Base-by-base conservation (phyloP, 2,888 invertebrate species). In the Leptogaster cylindrica region DNA sequence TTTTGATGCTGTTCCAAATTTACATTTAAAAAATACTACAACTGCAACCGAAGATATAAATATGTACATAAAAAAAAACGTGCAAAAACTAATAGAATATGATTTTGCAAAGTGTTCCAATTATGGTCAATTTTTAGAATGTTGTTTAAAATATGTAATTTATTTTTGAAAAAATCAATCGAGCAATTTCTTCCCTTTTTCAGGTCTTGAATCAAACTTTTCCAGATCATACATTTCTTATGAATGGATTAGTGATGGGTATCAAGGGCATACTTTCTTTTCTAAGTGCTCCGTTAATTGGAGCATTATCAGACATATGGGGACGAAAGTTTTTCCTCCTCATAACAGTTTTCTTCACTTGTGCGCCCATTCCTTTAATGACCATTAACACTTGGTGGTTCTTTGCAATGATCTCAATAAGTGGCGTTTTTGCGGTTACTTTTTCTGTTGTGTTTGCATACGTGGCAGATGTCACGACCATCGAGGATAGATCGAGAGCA, bases 351-450 rank as follows among this genome's bases (percentile, higher is more conserved):
- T 95, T 97, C 82, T 97, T 97, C 83, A 99, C 99, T 36, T 99
- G 99, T 83, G 92, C 93, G 74, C 99, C 99, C 63, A 98, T 99
- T 79, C 99, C 99, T 65, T 86, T 99, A 70, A 97, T 99, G 95
- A 95, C 94, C 77, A 92, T 99, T 79, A 98, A 97, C 84, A 96
- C 98, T 52, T 98, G 95, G 95, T 97, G 96, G 96, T 99, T 98
- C 83, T 99, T 99, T 83, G 96, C 97, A 68, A 93, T 98, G 91
- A 95, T 98, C 83, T 96, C 96, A 79, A 94, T 99, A 81, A 97
- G 96, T 74, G 99, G 99, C 70, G 92, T 98, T 73, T 99, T 99
- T 83, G 95, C 98, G 65, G 99, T 99, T 72, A 99, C 99, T 52
- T 99, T 99, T 84, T 97, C 97, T 74, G 97, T 99, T 66, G 97